Base-by-base conservation (phyloP, 2,797 vertebrate genomes). In the Corythornis leucogaster region DNA sequence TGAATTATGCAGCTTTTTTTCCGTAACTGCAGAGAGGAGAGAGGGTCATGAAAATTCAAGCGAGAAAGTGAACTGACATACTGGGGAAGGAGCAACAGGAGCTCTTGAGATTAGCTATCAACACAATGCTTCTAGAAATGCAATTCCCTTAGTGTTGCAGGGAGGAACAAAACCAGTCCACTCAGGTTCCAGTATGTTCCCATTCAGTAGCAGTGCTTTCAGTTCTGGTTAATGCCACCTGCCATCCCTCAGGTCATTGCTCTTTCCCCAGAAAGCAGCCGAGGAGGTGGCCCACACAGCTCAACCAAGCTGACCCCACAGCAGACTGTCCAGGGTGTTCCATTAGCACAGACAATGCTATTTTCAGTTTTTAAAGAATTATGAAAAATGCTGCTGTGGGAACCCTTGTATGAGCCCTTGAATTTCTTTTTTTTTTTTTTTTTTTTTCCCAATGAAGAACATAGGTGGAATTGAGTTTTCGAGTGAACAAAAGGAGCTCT, bases 161-260 rank as follows among this genome's bases (percentile, higher is more conserved):
- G 4, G 17, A 6, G 5, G 13, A 1, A 5, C 33, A 45, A 26
- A 8, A 7, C 8, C 28, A 45, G 11, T 2, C 14, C 12, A 12
- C 11, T 57, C 0, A 0, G 30, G 8, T 69, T 24, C 15, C 11
- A 53, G 38, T 5, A 17, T 5, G 22, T 42, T 71, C 62, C 11
- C 35, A 59, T 15, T 58, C 51, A 28, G 48, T 6, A 33, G 25
- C 0, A 2, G 15, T 4, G 14, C 35, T 46, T 28, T 55, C 17
- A 33, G 46, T 24, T n/a, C 31, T 5, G 13, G 15, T 50, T 50
- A 66, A 50, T 21, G 46, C 9, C n/a, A 38, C 16, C 51, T 15
- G 42, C 9, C n/a, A 38, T 12, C 51, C 26, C 51, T 30, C 9
- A 53, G 26, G 51, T 30, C 51, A 30, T 9, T 53, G 51, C 26